Evolutionary conservation across 2,888 invertebrate species (phyloP), one percentile per base, ranked within the genome.

Genomic region (Tachina grossa): DNA sequence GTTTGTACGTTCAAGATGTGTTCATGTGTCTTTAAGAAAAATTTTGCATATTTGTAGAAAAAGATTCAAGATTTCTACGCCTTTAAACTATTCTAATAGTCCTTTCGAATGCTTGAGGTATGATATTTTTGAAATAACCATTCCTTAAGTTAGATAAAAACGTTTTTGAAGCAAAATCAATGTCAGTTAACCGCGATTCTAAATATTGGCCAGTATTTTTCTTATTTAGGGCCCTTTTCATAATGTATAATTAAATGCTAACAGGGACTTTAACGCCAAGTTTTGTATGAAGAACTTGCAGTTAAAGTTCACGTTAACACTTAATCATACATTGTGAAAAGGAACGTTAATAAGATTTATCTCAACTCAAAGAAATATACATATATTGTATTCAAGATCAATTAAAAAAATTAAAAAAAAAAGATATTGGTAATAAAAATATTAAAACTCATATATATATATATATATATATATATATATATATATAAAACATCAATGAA

Each of bases 401-500:
- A 31, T 11, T 10, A 14, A 1, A 22, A 19, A 66, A 31, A 65
- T n/a, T 14, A 22, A 61, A 61, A 51, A 49, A 9, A 55, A 13
- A 43, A 43, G 41, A 14, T 43, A 22, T 45, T 74, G 6, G 49
- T 13, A 6, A 49, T 45, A 1, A 4, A 53, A 76, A 16, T 51
- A 45, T 43, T 39, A 14, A 78, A 78, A 61, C 11, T 41, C 9
- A 55, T 39, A 80, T 11, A 65, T 31, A 31, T 31, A 49, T 22
- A 11, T 47, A 16, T n/a, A n/a, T n/a, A n/a, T n/a, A n/a, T n/a
- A n/a, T n/a, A n/a, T n/a, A n/a, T n/a, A n/a, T n/a, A n/a, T n/a
- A n/a, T n/a, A n/a, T n/a, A n/a, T n/a, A 57, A 75, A 81, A 81
- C 66, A 19, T 85, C 88, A 92, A 92, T 92, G 92, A 91, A 90